Base-by-base conservation (phyloP, 2,797 vertebrate species). In the Sebastes baramenuke region DNA sequence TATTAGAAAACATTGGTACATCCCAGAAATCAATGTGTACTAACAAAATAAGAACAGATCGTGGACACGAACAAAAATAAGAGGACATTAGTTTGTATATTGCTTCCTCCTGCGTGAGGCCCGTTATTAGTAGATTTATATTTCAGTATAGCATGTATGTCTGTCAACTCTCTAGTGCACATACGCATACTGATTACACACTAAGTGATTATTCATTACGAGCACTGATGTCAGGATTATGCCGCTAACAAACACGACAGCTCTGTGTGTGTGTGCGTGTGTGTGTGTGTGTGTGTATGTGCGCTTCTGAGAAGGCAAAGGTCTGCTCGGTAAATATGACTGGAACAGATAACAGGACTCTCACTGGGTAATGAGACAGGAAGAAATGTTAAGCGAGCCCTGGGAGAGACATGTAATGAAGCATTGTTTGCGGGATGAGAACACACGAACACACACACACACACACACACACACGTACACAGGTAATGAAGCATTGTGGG, bases 401-500 rank as follows among this genome's bases (percentile, higher is more conserved):
- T 75, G 84, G 71, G 75, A 91, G 88, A 87, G 81, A 83, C 80
- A 56, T 75, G 86, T 90, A 92, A 91, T 92, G 91, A 93, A 92
- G 88, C 90, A 92, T 93, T 93, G 87, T 94, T 89, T 81, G 73
- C 8, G 10, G 71, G 80, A 76, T 83, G 73, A 81, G 62, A 78
- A 65, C 69, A 58, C 30, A 64, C 46, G 3, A 32, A 61, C 69
- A 18, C 79, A 56, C 60, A 67, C 72, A 76, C 25, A 58, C 66
- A 70, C 75, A 75, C 79, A 72, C 70, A 72, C 76, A 69, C 77
- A 64, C 76, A 69, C 73, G 38, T 61, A 69, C 55, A 81, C 87
- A 92, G 83, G 83, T 93, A 93, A 94, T 94, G 92, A 93, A 92
- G 93, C 93, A 93, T 93, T 93, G 88, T 93, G 66, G 79, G 85